These are phyloP conservation scores for Prinia subflava DNA, from an alignment of 2,113 vertebrate genomes.

Conservation along the genomic window DNA sequence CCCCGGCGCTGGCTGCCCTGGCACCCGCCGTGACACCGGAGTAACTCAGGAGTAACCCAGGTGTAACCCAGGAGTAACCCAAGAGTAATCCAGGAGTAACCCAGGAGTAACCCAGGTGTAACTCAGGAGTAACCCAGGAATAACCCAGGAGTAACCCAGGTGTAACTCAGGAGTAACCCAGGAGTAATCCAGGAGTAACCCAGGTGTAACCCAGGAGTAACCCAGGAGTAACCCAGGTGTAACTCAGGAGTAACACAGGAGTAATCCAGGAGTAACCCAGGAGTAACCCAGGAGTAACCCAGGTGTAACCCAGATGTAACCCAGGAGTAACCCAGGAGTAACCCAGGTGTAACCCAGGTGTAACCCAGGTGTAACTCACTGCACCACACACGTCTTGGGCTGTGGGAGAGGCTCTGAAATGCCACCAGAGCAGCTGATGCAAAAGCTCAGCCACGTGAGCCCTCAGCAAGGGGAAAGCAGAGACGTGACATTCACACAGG, in stretches of 20 bases:
- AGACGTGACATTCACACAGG: neutral
- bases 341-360: neutral
- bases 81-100: neutral
- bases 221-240: too few relatives aligned
- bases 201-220: neutral
- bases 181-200: neutral
- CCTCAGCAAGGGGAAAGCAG: rapidly evolving
- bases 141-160: neutral
- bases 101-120: neutral
- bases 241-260: too few relatives aligned
- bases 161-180: too few relatives aligned
- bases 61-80: neutral
- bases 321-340: neutral
- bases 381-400: rapidly evolving
- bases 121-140: neutral
- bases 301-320: neutral
- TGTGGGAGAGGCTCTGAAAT: neutral
- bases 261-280: too few relatives aligned
- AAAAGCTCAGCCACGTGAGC: neutral
- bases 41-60: neutral
- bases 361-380: neutral
- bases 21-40: rapidly evolving
- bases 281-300: neutral
- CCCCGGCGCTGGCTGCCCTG: rapidly evolving
- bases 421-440: neutral